Percentiles rank a stretch among this genome's conserved stretches.
Conservation (phyloP, 1,140 invertebrate species). For the Drosophila athabasca region DNA sequence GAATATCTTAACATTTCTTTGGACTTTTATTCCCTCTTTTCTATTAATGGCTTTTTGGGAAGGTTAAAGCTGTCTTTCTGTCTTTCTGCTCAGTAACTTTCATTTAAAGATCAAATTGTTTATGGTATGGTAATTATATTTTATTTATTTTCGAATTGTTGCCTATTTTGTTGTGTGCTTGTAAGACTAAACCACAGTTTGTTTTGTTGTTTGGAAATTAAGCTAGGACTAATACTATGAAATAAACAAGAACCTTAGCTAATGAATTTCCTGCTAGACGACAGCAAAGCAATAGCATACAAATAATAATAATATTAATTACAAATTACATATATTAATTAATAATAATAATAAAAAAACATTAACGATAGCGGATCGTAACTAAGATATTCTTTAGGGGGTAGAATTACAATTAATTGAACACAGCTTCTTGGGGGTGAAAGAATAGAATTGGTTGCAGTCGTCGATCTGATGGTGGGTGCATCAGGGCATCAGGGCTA, state of each 20-base stretch:
- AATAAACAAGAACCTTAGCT: slow-evolving; percentile 56
- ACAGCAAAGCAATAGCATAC: slow-evolving; percentile 2
- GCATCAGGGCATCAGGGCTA: too few relatives aligned
- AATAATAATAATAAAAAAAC: slow-evolving; percentile 32
- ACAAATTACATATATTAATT: slow-evolving; percentile 1
- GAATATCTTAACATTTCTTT: too few relatives aligned
- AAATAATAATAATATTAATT: slow-evolving; percentile 14
- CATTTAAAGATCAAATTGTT: neutral
- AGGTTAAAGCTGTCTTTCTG: too few relatives aligned
- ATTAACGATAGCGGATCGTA: slow-evolving; percentile 31
- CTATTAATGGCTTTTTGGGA: too few relatives aligned
- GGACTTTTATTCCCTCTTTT: too few relatives aligned
- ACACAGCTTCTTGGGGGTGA: slow-evolving; percentile 83
- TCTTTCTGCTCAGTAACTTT: too few relatives aligned
- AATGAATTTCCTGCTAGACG: neutral
- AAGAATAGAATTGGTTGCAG: slow-evolving; percentile 78
- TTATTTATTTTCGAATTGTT: slow-evolving; percentile 43
- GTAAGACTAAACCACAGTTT: slow-evolving; percentile 83
- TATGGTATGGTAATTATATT: slow-evolving; percentile 8
- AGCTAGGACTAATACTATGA: slow-evolving; percentile 41
- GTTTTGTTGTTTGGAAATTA: slow-evolving; percentile 61
- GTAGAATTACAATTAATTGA: slow-evolving; percentile 64
- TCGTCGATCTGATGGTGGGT: too few relatives aligned
- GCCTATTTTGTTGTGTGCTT: slow-evolving; percentile 46
- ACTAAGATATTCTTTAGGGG: slow-evolving; percentile 24